Percentiles rank a stretch among this genome's conserved stretches.
Evolutionary conservation across 2,888 invertebrate species (phyloP).

Genomic region (Caenorhabditis sinica): DNA sequence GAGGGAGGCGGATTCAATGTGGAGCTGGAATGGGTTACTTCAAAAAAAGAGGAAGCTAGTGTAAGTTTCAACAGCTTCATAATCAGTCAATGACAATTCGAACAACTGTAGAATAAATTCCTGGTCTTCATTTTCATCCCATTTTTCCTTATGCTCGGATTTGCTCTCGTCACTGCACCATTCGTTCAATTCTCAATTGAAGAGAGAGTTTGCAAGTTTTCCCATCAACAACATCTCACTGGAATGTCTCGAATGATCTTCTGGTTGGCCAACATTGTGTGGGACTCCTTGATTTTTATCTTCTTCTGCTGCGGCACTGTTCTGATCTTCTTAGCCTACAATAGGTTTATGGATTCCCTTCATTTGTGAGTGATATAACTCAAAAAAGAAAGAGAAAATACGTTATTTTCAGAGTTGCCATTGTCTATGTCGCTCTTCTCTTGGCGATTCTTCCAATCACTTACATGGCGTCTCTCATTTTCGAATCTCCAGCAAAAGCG

Average conservation of each 20-base stretch:
- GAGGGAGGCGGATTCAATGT: slow-evolving; percentile 8
- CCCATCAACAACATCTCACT: slow-evolving; percentile 30
- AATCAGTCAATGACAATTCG: too few species aligned
- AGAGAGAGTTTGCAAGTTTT: slow-evolving; percentile 26
- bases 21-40: slow-evolving; percentile 19
- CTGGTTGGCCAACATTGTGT: slow-evolving; percentile 23
- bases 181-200: slow-evolving; percentile 37
- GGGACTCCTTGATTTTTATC: slow-evolving; percentile 23
- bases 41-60: slow-evolving; percentile 8
- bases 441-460: slow-evolving; percentile 23
- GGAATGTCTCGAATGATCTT: slow-evolving; percentile 31
- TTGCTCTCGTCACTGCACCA: slow-evolving; percentile 52
- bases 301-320: slow-evolving; percentile 1
- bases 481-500: slow-evolving; percentile 23
- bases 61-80: not conserved
- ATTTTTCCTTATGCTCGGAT: slow-evolving; percentile 18
- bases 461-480: slow-evolving; percentile 10
- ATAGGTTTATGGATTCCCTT: not conserved
- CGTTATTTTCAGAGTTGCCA: too few species aligned
- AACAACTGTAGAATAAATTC: not conserved
- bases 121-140: not conserved
- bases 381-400: not conserved
- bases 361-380: not conserved
- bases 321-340: slow-evolving; percentile 16
- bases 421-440: not conserved